phyloP scores from a whole-genome alignment of 1,140 invertebrate species.

The Tetragnatha versicolor region DNA sequence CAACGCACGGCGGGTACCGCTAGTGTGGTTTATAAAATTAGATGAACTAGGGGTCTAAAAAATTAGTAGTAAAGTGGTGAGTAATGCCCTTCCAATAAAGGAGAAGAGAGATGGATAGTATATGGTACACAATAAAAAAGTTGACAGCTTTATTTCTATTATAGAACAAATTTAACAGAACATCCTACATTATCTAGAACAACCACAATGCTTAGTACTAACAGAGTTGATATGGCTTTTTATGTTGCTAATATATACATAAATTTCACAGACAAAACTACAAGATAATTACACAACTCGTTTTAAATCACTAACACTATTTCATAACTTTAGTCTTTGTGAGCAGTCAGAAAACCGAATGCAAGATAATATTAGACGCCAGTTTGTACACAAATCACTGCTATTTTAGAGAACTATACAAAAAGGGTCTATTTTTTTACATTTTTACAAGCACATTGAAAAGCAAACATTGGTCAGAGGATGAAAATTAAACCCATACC shows the following conservation, averaged over 20 bases:
- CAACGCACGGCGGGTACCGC: too few relatives aligned
- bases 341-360: slow-evolving; percentile 9
- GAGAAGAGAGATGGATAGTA: too few relatives aligned
- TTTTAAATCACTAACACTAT: slow-evolving; percentile 13
- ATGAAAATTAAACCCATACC: neutral
- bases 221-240: slow-evolving; percentile 52
- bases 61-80: too few relatives aligned
- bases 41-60: too few relatives aligned
- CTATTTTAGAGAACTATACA: slow-evolving; percentile 9
- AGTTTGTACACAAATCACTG: slow-evolving; percentile 15
- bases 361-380: slow-evolving; percentile 16
- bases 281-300: slow-evolving; percentile 44
- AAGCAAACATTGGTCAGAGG: neutral
- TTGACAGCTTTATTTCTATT: slow-evolving; percentile 49
- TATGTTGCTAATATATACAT: slow-evolving; percentile 49
- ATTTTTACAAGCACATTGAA: slow-evolving; percentile 7
- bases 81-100: too few relatives aligned
- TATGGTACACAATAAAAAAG: slow-evolving; percentile 18
- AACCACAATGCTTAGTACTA: slow-evolving; percentile 49
- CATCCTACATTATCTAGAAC: slow-evolving; percentile 39
- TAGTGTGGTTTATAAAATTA: too few relatives aligned
- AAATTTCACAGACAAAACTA: slow-evolving; percentile 38
- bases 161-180: slow-evolving; percentile 47
- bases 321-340: slow-evolving; percentile 7
- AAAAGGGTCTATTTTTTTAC: neutral